phyloP scores from a whole-genome alignment of 1,140 invertebrate species.

The Drosophila dunni region DNA sequence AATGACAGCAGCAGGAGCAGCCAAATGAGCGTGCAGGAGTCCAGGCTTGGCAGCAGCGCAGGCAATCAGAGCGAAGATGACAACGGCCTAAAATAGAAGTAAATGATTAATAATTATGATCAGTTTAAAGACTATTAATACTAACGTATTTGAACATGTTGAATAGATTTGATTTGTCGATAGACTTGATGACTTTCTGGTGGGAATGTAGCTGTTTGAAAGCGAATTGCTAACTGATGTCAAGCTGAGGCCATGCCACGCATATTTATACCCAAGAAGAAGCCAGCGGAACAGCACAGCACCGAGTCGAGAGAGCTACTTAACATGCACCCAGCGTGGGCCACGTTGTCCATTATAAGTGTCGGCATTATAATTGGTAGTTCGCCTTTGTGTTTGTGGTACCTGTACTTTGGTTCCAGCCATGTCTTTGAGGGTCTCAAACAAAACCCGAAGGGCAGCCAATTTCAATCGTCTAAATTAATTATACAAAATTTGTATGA shows the following conservation, averaged over 20 bases:
- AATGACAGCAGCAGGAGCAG: conserved; percentile 61
- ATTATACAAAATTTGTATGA: conserved; percentile 52
- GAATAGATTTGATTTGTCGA: conserved; percentile 31
- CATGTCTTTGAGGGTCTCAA: conserved; percentile 66
- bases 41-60: conserved; percentile 82
- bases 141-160: conserved; percentile 83
- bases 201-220: conserved; percentile 29
- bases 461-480: conserved; percentile 44
- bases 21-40: conserved; percentile 68
- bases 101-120: not conserved
- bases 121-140: conserved; percentile 15
- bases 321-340: conserved; percentile 50
- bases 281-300: not conserved
- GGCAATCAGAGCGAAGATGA: conserved; percentile 78
- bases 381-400: conserved; percentile 1
- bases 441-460: conserved; percentile 73
- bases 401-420: conserved; percentile 14
- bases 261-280: conserved; percentile 64
- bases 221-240: conserved; percentile 66
- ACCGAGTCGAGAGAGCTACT: conserved; percentile 36
- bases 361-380: conserved; percentile 63
- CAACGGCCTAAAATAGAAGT: conserved; percentile 51
- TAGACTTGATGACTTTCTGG: conserved; percentile 43
- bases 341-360: conserved; percentile 49
- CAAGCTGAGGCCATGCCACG: conserved; percentile 30